Base-by-base conservation (phyloP, 2,113 vertebrate genomes). In the Plectropomus leopardus region DNA sequence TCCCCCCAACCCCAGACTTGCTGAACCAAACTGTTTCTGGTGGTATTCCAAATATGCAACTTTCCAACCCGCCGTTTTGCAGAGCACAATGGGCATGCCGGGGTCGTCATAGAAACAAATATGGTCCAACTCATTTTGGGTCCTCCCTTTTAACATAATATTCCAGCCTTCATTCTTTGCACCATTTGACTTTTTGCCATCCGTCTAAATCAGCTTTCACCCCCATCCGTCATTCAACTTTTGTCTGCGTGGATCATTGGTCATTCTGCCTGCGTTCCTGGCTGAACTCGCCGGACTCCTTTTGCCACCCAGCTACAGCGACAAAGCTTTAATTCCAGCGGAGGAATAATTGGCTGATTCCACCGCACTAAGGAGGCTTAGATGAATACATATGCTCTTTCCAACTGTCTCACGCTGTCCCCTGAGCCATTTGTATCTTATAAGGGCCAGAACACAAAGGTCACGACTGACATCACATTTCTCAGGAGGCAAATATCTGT, bases 11-110 rank as follows among this genome's bases (percentile, higher is more conserved):
- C 26, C 16, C 28, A 55, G 58, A 80, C 83, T 68, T 6, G 66
- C 77, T 73, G 70, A 78, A 77, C 95, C 93, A 91, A 55, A 75
- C 79, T 55, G 60, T 54, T 65, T 63, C 89, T 24, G 34, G 34
- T 87, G 94, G 94, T 73, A 95, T 95, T 89, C 81, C 83, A 93
- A 91, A 81, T 84, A 94, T 95, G 91, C 85, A 77, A 74, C 84
- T 92, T 89, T 82, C 54, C 82, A 85, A 86, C 84, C 88, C 88
- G 69, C 68, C 23, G 64, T 86, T n/a, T 90, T 90, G 84, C 76
- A 50, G 48, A 91, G 78, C 82, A 83, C 82, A 86, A 89, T 81
- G 88, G 78, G 57, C 30, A 76, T 50, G 72, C 34, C 10, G 36
- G 55, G 15, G 90, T 92, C 63, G 80, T 69, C 92, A 89, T 86